A percentile compares a stretch with the other conserved stretches of the same genome.
phyloP scores from a whole-genome alignment of 2,888 invertebrate species.

The Pachliopta kotzebuea region DNA sequence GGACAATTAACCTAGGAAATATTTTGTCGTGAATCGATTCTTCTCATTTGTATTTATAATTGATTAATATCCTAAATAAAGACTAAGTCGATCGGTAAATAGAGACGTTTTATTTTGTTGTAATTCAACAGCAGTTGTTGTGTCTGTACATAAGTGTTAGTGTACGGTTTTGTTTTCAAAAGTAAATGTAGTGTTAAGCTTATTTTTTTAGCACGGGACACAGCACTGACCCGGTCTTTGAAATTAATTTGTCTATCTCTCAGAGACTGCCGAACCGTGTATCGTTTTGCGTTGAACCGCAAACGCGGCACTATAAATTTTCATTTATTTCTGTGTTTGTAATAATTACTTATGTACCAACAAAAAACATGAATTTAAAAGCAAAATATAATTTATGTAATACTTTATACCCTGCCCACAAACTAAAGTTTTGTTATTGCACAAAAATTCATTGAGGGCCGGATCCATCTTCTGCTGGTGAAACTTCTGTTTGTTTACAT shows the following conservation, averaged over 20 bases:
- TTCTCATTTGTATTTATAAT: conserved; percentile 80
- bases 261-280: too few relatives aligned
- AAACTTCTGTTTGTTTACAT: not conserved
- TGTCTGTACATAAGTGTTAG: not conserved
- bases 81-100: conserved; percentile 65
- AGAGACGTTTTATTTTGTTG: conserved; percentile 41
- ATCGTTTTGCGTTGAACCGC: not conserved
- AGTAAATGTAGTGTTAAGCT: conserved; percentile 2
- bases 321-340: not conserved
- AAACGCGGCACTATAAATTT: not conserved
- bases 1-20: conserved; percentile 56
- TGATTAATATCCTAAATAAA: conserved; percentile 72
- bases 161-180: not conserved
- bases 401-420: not conserved
- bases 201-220: not conserved
- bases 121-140: not conserved
- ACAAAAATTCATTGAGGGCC: not conserved
- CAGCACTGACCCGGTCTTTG: not conserved
- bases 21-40: conserved; percentile 79
- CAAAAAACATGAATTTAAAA: not conserved
- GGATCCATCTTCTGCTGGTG: not conserved
- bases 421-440: too few relatives aligned
- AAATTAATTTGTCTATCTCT: too few relatives aligned
- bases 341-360: not conserved
- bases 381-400: not conserved